These are phyloP conservation scores for Psammodynastes pulverulentus DNA, from an alignment of 2,113 vertebrate genomes.

Conservation along the genomic window DNA sequence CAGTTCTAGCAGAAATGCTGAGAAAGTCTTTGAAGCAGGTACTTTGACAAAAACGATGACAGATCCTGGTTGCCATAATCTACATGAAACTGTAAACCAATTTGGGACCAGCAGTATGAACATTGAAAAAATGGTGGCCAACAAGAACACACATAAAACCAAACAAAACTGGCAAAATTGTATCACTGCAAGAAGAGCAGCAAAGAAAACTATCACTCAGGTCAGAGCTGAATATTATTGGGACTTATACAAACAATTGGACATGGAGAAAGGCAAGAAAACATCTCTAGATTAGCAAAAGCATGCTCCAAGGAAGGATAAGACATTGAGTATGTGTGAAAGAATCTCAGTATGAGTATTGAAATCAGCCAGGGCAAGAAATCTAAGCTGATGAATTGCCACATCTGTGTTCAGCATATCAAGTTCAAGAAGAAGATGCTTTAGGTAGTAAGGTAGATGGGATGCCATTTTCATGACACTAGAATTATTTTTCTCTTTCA, in stretches of 20 bases:
- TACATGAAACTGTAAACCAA: background rate
- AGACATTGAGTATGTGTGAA: background rate
- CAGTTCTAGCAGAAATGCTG: background rate
- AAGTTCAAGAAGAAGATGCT: background rate
- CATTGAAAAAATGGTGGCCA: background rate
- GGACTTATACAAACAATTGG: background rate
- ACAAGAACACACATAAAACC: background rate
- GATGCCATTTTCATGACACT: background rate
- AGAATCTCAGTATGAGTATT: background rate
- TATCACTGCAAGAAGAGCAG: background rate
- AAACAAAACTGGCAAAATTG: background rate
- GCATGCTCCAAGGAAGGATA: background rate
- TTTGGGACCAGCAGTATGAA: background rate
- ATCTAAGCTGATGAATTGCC: background rate
- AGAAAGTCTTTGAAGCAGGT: background rate
- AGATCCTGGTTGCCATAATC: background rate
- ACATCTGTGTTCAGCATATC: background rate
- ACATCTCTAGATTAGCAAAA: background rate
- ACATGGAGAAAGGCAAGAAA: background rate
- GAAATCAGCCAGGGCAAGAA: background rate
- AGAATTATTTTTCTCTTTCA: background rate
- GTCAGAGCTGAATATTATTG: background rate
- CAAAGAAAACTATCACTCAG: background rate
- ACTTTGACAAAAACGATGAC: background rate
- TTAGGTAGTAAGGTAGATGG: background rate